Conservation (phyloP, 2,113 vertebrate species). For the Paralichthys olivaceus region DNA sequence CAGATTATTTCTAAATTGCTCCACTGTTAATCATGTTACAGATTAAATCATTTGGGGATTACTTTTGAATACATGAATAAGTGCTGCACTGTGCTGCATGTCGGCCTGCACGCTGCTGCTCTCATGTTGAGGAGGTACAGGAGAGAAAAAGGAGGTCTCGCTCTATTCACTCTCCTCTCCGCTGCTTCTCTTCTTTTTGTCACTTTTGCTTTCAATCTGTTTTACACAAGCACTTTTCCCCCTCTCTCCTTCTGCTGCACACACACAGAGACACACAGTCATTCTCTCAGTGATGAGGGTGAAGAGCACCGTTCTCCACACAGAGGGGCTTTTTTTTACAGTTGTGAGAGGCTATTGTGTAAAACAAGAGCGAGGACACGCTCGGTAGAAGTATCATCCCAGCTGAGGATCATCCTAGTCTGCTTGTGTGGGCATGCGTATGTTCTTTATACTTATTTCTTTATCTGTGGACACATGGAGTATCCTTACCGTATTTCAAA, state of each 20-base stretch:
- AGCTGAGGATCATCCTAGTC: constrained; percentile 34
- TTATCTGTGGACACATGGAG: not conserved
- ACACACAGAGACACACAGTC: constrained; percentile 22
- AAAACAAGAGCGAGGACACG: constrained; percentile 54
- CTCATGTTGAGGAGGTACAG: constrained; percentile 48
- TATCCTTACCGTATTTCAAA: not conserved
- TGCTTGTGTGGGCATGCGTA: constrained; percentile 66
- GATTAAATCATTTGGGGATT: constrained; percentile 73
- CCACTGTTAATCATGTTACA: constrained; percentile 74
- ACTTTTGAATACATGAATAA: constrained; percentile 67
- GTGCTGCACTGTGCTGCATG: constrained; percentile 48
- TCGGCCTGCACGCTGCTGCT: constrained; percentile 38
- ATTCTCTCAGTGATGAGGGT: constrained; percentile 46
- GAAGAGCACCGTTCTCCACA: constrained; percentile 42
- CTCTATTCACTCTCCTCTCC: constrained; percentile 11
- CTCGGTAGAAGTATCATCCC: constrained; percentile 53
- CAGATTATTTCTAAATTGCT: constrained; percentile 77
- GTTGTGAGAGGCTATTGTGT: constrained; percentile 75
- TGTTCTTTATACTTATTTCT: not conserved
- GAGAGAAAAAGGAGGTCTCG: not conserved
- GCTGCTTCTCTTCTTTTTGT: constrained; percentile 34
- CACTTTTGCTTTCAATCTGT: constrained; percentile 40
- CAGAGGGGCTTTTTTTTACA: constrained; percentile 81
- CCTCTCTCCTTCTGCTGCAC: constrained; percentile 2
- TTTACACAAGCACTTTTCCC: not conserved